Conservation (phyloP, 2,797 vertebrate species). For the Trematomus bernacchii region DNA sequence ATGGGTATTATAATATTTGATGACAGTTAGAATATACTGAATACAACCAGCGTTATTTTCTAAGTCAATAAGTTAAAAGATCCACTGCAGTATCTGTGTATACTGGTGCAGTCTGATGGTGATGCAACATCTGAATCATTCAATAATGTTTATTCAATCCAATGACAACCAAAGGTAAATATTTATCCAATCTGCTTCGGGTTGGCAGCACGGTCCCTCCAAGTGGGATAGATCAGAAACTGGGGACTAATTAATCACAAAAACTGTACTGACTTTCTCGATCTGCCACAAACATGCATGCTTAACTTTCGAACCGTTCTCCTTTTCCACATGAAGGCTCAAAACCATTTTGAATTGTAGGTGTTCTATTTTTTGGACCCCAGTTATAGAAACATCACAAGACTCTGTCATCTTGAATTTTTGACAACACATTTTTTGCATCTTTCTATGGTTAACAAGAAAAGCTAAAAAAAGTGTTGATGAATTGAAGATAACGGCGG, state of each 20-base stretch:
- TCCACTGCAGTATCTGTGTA: neutral
- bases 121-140: conserved; percentile 46
- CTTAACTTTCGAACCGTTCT: conserved; percentile 9
- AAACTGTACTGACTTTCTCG: neutral
- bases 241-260: conserved; percentile 65
- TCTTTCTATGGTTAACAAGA: too few species aligned
- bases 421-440: too few species aligned
- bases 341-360: neutral
- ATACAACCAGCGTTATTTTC: neutral
- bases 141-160: conserved; percentile 58
- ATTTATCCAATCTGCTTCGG: conserved; percentile 56
- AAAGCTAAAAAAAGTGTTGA: too few species aligned
- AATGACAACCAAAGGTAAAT: conserved; percentile 62
- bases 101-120: conserved; percentile 2
- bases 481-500: too few species aligned
- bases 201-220: conserved; percentile 42
- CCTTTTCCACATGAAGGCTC: conserved; percentile 4
- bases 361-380: conserved; percentile 8
- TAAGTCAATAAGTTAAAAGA: conserved; percentile 1
- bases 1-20: neutral
- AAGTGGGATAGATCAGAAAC: conserved; percentile 48
- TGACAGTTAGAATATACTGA: neutral
- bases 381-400: neutral
- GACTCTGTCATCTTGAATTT: too few species aligned
- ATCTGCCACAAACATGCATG: neutral